A percentile compares a stretch with the other conserved stretches of the same genome.
These are phyloP conservation scores for Echeneis naucrates DNA, from an alignment of 2,797 vertebrate species.

Conservation along the genomic window DNA sequence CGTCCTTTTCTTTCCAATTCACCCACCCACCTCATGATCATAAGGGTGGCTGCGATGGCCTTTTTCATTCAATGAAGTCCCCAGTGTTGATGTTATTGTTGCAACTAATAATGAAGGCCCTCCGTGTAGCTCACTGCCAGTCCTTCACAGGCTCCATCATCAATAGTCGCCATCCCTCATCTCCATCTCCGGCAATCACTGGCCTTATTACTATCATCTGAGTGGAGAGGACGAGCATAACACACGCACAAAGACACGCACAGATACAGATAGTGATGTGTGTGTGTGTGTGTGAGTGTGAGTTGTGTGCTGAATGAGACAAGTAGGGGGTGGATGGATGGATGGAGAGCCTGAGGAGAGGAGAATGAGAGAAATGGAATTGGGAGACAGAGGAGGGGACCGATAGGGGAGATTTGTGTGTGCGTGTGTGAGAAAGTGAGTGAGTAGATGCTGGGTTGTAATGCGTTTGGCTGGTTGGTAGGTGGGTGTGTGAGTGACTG, in stretches of 20 bases:
- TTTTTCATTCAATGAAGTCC: conserved; percentile 80
- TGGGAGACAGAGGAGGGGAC: conserved; percentile 61
- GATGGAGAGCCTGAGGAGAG: conserved; percentile 74
- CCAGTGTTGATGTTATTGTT: conserved; percentile 75
- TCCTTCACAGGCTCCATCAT: conserved; percentile 74
- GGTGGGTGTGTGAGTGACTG: conserved; percentile 43
- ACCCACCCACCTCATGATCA: conserved; percentile 44
- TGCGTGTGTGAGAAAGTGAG: conserved; percentile 31
- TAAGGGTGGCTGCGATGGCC: conserved; percentile 51
- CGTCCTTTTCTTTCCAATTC: conserved; percentile 34
- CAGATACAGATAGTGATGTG: neutral
- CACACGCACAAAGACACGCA: conserved; percentile 5
- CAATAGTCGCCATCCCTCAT: conserved; percentile 72
- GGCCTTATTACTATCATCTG: conserved; percentile 75
- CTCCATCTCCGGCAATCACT: conserved; percentile 76
- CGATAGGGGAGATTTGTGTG: conserved; percentile 56
- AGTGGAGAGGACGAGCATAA: conserved; percentile 49
- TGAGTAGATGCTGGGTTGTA: conserved; percentile 32
- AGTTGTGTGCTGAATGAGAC: conserved; percentile 40
- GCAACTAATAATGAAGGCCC: conserved; percentile 77
- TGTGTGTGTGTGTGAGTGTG: conserved; percentile 21
- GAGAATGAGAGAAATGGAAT: conserved; percentile 69
- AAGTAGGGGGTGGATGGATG: conserved; percentile 65
- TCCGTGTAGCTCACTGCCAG: conserved; percentile 56
- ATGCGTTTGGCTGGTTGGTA: conserved; percentile 50